These are phyloP conservation scores for Drosophila paranaensis DNA, from an alignment of 2,888 invertebrate species.

Conservation along the genomic window DNA sequence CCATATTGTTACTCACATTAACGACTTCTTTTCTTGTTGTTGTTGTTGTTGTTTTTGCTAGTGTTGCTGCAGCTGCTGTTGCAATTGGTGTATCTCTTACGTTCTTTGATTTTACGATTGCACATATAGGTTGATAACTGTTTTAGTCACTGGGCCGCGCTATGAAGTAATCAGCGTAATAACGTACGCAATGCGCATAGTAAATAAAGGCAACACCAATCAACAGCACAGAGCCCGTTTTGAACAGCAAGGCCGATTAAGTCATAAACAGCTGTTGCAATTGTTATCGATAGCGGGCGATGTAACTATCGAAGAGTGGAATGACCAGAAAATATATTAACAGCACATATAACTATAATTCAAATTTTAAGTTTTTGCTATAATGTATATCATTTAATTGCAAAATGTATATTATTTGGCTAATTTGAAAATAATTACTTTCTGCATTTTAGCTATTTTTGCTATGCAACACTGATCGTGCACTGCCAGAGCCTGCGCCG, in stretches of 20 bases:
- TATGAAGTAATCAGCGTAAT: slow-evolving; percentile 47
- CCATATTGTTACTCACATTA: slow-evolving; percentile 42
- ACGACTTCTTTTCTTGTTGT: slow-evolving; percentile 9
- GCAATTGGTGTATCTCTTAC: slow-evolving; percentile 30
- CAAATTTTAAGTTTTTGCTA: too few relatives aligned
- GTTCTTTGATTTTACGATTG: slow-evolving; percentile 9
- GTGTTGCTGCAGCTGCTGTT: slow-evolving; percentile 28
- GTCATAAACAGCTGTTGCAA: slow-evolving; percentile 46
- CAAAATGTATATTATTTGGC: background rate
- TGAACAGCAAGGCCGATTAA: slow-evolving; percentile 45
- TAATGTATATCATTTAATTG: too few relatives aligned
- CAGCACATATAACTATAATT: too few relatives aligned
- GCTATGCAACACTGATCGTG: background rate
- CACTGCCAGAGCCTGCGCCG: background rate
- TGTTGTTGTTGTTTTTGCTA: background rate
- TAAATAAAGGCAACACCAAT: slow-evolving; percentile 35
- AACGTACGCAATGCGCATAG: slow-evolving; percentile 50
- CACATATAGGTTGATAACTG: slow-evolving; percentile 6
- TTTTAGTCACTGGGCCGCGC: background rate
- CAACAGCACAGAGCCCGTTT: slow-evolving; percentile 40
- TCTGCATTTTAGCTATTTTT: background rate
- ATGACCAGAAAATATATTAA: too few relatives aligned
- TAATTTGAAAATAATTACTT: background rate
- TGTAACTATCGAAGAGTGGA: slow-evolving; percentile 1
- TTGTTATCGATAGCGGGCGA: slow-evolving; percentile 12